Evolutionary conservation across 2,888 invertebrate genomes (phyloP).

Genomic region (Carabus problematicus): DNA sequence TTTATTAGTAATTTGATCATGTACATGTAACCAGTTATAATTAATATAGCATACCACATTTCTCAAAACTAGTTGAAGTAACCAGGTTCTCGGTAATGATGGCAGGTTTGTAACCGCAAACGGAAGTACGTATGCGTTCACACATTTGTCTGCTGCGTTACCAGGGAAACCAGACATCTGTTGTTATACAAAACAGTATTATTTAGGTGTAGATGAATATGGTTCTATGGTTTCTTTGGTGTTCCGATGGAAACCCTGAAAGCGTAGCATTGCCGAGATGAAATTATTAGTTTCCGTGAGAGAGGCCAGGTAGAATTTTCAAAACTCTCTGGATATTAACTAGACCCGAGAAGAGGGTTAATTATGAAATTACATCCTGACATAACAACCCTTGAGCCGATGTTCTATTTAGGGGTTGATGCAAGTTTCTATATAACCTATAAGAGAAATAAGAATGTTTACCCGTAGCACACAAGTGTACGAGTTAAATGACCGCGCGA

Average conservation of each 20-base stretch:
- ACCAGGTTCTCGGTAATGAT: too few species aligned
- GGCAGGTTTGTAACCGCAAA: too few species aligned
- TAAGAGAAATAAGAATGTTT: neutral
- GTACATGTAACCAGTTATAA: too few species aligned
- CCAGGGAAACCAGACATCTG: conserved; percentile 12
- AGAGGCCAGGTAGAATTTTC: too few species aligned
- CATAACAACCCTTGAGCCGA: neutral
- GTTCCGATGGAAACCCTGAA: neutral
- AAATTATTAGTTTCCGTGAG: neutral
- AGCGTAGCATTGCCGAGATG: neutral
- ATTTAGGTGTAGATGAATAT: too few species aligned
- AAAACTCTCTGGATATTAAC: too few species aligned
- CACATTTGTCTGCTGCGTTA: conserved; percentile 7
- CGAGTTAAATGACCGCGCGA: conserved; percentile 22
- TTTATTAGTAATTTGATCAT: too few species aligned
- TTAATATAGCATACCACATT: too few species aligned
- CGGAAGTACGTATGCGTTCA: neutral
- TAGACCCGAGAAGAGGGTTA: too few species aligned
- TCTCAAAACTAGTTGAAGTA: too few species aligned
- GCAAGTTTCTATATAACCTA: neutral
- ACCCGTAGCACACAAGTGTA: conserved; percentile 9
- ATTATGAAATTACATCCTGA: neutral
- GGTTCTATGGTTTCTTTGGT: neutral
- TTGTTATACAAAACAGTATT: neutral
- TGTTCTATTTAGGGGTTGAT: neutral